Conservation (phyloP, 2,888 invertebrate species). For the Esperia sulphurella region DNA sequence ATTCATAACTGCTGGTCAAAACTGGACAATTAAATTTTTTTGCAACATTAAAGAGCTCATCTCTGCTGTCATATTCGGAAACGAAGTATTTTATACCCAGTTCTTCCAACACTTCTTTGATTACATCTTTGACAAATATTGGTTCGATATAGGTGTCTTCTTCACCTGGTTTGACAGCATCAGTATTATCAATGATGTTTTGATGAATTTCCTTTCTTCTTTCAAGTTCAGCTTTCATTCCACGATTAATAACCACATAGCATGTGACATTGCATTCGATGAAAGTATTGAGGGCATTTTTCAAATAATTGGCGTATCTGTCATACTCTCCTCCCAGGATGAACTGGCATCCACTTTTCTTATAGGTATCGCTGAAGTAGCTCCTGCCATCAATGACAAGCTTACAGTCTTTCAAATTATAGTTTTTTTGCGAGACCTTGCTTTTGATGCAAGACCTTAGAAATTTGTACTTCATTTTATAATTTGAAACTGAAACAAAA, state of each 20-base stretch:
- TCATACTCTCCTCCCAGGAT: constrained; percentile 26
- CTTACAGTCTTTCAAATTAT: constrained; percentile 9
- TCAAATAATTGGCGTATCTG: constrained; percentile 15
- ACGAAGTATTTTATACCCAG: constrained; percentile 28
- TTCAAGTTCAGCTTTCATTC: constrained; percentile 14
- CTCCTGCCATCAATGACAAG: constrained; percentile 21
- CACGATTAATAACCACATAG: constrained; percentile 20
- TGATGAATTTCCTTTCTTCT: constrained; percentile 18
- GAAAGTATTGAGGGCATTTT: constrained; percentile 9
- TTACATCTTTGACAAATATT: constrained; percentile 19
- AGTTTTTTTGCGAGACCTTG: constrained; percentile 1
- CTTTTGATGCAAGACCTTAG: constrained; percentile 12
- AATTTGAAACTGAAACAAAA: too few species aligned
- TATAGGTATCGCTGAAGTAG: constrained; percentile 23
- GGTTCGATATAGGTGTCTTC: constrained; percentile 19
- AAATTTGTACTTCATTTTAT: constrained; percentile 15
- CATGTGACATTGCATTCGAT: constrained; percentile 14
- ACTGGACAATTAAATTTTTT: constrained; percentile 26
- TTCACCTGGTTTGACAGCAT: constrained; percentile 12
- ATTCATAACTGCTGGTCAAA: constrained; percentile 29
- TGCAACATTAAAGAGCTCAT: constrained; percentile 24
- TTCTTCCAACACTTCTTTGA: constrained; percentile 26
- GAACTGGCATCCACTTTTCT: constrained; percentile 24
- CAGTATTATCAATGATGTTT: constrained; percentile 15
- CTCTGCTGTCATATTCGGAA: constrained; percentile 24